Percentiles rank a stretch among this genome's conserved stretches.
Conservation (phyloP, 37 sponge, comb jelly and placozoan species). For the Sycon ciliatum region DNA sequence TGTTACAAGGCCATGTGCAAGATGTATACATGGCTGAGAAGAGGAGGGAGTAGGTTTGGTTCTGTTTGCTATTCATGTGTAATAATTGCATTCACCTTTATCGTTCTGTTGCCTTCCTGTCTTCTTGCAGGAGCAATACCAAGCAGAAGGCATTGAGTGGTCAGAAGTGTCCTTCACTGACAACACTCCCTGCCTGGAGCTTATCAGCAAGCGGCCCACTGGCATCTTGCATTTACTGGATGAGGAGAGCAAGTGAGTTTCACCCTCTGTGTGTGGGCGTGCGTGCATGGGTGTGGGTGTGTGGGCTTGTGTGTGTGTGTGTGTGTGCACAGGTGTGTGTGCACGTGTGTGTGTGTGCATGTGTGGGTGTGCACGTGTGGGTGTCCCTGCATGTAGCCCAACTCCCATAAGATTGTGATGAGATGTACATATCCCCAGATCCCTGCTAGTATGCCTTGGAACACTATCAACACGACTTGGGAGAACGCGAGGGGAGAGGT, state of each 20-base stretch:
- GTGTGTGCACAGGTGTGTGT: background rate
- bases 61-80: no score
- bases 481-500: background rate
- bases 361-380: slow-evolving; percentile 3
- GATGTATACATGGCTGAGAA: no score
- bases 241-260: slow-evolving; percentile 96
- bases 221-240: slow-evolving; percentile 85
- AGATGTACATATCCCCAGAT: background rate
- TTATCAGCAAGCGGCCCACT: slow-evolving; percentile 73
- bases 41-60: no score
- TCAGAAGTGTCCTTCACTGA: slow-evolving; percentile 63
- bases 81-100: no score
- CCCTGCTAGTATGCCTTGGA: background rate
- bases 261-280: background rate
- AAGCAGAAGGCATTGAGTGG: slow-evolving; percentile 79
- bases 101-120: no score
- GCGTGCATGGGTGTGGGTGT: slow-evolving; percentile 13
- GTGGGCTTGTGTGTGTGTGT: background rate
- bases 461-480: background rate
- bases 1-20: no score
- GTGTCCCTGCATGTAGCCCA: background rate
- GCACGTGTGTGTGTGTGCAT: background rate
- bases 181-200: slow-evolving; percentile 80
- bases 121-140: slow-evolving; percentile 68
- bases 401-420: background rate